Evolutionary conservation across 1,140 invertebrate species (phyloP).

Genomic region (Aporrectodea caliginosa): DNA sequence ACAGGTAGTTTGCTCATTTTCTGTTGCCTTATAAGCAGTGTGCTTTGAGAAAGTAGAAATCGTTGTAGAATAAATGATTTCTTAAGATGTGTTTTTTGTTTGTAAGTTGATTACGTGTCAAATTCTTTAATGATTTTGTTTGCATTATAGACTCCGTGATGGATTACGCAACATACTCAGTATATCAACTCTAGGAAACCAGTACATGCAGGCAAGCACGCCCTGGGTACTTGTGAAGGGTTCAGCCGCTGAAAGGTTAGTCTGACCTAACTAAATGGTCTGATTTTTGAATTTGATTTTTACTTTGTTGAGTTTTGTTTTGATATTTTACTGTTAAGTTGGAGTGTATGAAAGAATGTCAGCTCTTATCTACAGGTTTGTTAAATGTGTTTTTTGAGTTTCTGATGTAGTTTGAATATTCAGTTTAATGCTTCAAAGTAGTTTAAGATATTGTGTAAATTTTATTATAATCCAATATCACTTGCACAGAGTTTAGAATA

Average conservation of each 20-base stretch:
- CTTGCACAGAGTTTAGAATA: too few species aligned
- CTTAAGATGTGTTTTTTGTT: too few species aligned
- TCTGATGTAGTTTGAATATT: not conserved
- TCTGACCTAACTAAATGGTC: not conserved
- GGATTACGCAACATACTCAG: constrained; percentile 77
- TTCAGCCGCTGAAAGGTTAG: constrained; percentile 44
- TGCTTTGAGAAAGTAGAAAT: too few species aligned
- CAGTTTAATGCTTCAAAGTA: not conserved
- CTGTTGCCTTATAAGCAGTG: too few species aligned
- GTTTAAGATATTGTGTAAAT: too few species aligned
- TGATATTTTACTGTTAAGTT: not conserved
- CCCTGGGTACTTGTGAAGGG: constrained; percentile 94
- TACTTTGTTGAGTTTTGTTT: not conserved
- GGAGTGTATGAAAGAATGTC: not conserved
- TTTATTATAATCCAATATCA: too few species aligned
- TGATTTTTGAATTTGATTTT: not conserved
- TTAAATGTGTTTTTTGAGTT: not conserved
- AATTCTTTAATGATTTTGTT: too few species aligned
- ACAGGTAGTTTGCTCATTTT: too few species aligned
- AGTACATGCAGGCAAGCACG: constrained; percentile 88
- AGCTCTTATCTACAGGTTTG: not conserved
- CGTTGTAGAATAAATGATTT: too few species aligned
- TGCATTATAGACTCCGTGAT: constrained; percentile 66
- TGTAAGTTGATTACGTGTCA: too few species aligned
- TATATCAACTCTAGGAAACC: constrained; percentile 89